A percentile compares a stretch with the other conserved stretches of the same genome.
phyloP scores from a whole-genome alignment of 2,113 vertebrate genomes.

The Puntigrus tetrazona region DNA sequence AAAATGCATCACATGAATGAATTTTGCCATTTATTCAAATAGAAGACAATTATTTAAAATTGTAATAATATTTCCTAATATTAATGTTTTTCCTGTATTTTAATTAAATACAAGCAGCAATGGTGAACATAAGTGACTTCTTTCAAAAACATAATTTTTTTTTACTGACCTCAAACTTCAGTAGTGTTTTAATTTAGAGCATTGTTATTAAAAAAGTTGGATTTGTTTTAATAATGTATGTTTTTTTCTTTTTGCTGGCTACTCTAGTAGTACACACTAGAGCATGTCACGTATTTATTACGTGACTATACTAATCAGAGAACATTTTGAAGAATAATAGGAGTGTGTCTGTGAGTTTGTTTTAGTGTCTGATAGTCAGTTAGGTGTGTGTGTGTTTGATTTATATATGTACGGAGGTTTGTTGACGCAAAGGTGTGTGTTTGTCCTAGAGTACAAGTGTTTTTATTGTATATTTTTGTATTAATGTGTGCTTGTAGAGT shows the following conservation, averaged over 20 bases:
- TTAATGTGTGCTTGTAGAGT: background rate
- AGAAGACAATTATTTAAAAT: background rate
- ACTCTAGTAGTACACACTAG: background rate
- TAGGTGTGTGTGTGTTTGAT: slow-evolving; percentile 6
- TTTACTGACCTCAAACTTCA: background rate
- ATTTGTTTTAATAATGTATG: background rate
- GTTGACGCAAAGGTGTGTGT: background rate
- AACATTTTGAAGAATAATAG: background rate
- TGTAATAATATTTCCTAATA: background rate
- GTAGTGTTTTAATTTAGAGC: background rate
- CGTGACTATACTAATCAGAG: background rate
- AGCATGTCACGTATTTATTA: background rate
- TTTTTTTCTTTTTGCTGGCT: background rate
- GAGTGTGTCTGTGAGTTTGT: slow-evolving; percentile 24
- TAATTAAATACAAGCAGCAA: background rate
- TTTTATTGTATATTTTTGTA: slow-evolving; percentile 12
- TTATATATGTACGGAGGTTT: background rate
- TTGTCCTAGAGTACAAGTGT: slow-evolving; percentile 21
- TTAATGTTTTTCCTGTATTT: background rate
- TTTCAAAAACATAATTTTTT: background rate
- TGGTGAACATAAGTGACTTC: background rate
- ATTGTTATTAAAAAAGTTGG: background rate
- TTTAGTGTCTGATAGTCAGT: slow-evolving; percentile 20
- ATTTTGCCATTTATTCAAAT: background rate
- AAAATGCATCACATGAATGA: background rate